Conservation (phyloP, 2,797 vertebrate genomes). For the Decapterus maruadsi region DNA sequence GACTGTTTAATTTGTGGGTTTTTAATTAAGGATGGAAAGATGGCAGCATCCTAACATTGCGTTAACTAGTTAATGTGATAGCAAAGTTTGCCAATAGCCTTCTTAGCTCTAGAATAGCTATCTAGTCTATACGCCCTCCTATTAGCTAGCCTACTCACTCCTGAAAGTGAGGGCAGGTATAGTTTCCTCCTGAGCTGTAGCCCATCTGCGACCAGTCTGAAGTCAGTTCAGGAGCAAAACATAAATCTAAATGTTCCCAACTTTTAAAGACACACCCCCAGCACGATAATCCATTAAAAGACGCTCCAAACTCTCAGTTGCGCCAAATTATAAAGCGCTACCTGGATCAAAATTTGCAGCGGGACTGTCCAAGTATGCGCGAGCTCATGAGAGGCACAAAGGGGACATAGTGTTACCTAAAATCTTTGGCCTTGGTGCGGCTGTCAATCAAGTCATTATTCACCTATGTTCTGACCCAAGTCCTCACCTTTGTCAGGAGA, state of each 20-base stretch:
- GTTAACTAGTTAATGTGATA: background rate
- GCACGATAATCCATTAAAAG: background rate
- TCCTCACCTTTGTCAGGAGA: background rate
- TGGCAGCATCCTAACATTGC: too few species aligned
- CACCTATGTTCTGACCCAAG: background rate
- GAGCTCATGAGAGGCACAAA: background rate
- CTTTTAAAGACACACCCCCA: too few species aligned
- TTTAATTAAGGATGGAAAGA: background rate
- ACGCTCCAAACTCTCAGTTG: background rate
- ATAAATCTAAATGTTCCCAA: background rate
- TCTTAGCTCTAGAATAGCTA: background rate
- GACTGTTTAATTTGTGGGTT: too few species aligned
- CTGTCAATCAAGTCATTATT: background rate
- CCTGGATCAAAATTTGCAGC: background rate
- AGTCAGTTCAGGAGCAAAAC: background rate
- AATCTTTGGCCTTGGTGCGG: background rate
- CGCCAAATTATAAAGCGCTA: background rate
- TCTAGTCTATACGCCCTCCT: background rate
- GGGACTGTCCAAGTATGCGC: too few species aligned
- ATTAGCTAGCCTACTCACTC: background rate
- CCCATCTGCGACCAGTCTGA: background rate
- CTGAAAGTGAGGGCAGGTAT: accelerated
- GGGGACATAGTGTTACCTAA: background rate
- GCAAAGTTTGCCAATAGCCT: background rate
- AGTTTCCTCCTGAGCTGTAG: background rate